phyloP scores from a whole-genome alignment of 2,797 vertebrate species.

The Borostomias antarcticus region DNA sequence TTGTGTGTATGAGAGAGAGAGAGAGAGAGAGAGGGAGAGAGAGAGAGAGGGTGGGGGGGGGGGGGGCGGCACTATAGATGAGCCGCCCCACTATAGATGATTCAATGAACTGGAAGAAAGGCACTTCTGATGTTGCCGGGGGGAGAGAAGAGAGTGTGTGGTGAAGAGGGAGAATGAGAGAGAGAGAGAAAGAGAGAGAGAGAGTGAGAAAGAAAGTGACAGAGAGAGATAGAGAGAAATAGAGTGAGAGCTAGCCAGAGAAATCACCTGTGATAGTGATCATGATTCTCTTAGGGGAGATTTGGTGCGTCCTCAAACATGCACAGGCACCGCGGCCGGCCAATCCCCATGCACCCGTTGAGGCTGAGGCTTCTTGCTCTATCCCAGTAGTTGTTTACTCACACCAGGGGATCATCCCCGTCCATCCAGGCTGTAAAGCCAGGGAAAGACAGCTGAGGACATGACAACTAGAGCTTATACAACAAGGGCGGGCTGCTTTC shows the following conservation, averaged over 20 bases:
- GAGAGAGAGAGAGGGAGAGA: conserved; percentile 1
- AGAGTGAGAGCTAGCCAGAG: conserved; percentile 7
- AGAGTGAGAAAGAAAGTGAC: conserved; percentile 33
- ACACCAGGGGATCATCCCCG: too few relatives aligned
- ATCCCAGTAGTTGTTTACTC: not conserved
- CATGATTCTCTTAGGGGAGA: too few relatives aligned
- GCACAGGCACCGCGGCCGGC: too few relatives aligned
- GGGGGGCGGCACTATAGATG: conserved; percentile 40
- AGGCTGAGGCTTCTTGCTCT: too few relatives aligned
- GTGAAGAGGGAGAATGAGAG: not conserved
- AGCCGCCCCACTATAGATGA: too few relatives aligned
- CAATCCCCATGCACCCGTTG: too few relatives aligned
- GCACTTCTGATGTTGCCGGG: conserved; percentile 40
- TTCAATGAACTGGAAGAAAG: conserved; percentile 48
- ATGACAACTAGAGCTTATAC: conserved; percentile 42
- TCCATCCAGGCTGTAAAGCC: conserved; percentile 20
- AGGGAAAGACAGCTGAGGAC: conserved; percentile 35
- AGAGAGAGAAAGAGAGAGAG: conserved; percentile 34
- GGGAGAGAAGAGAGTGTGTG: conserved; percentile 10
- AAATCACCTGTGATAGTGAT: conserved; percentile 24
- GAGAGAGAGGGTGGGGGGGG: not conserved
- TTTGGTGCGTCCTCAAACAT: too few relatives aligned
- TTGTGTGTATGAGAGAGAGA: conserved; percentile 36
- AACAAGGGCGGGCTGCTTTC: conserved; percentile 27
- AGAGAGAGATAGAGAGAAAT: conserved; percentile 9